Base-by-base conservation (phyloP, 2,888 invertebrate genomes). In the Entomobrya proxima region DNA sequence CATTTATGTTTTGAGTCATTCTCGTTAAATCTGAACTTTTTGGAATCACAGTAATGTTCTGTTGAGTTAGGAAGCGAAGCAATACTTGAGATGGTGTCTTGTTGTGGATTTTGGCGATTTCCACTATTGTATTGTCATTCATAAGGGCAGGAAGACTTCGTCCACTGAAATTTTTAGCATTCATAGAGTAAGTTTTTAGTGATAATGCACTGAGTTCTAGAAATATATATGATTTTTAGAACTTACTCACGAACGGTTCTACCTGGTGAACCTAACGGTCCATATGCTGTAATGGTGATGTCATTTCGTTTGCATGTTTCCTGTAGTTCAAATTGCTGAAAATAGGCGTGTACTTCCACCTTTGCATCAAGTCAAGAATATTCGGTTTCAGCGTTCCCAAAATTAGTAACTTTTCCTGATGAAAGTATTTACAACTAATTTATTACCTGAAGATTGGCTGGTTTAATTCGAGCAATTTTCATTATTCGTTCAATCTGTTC, bases 41-140 rank as follows among this genome's bases (percentile, higher is more conserved):
- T 4, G 97, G 97, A 91, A 98, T 96, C 50, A 95, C 95, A 9
- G 94, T 94, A 40, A 97, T 92, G 9, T 95, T 95, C 64, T 94
- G 94, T 91, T 97, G 96, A 9, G 96, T 90, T n/a, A 94, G 93
- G 92, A 95, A 95, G 67, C 95, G 94, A 2, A 98, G 92, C 50
- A 96, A 92, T 35, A 96, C 92, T 92, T 97, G 97, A 4, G 96
- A 96, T 0, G 95, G 93, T 0, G 95, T 94, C 91, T 95, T 96
- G 0, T 92, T 92, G 90, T 95, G 93, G 89, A 92, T 94, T 11
- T 89, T 89, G 5, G 91, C 91, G 47, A 92, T 88, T 55, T 88
- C 82, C 40, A 89, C 86, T n/a, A 92, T 89, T 93, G 92, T 0
- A 3, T 90, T 89, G 58, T 92, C 91, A 18, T 91, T 89, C 83